Base-by-base conservation (phyloP, 2,113 vertebrate genomes). In the Phyllostomus discolor region DNA sequence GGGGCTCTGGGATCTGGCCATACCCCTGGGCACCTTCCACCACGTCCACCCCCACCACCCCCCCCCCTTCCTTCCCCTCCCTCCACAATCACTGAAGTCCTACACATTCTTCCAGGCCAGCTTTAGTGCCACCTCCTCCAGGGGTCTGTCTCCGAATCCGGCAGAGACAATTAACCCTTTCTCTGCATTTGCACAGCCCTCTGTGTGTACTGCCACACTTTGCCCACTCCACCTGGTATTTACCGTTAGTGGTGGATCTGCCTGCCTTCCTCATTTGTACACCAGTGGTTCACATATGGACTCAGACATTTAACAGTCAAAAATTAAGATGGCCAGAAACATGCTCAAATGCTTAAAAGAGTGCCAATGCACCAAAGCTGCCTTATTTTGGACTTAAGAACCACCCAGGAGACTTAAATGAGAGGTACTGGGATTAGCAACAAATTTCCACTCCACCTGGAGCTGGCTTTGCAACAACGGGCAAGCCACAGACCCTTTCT, bases 251-350 rank as follows among this genome's bases (percentile, higher is more conserved):
- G 38, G 70, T 64, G 67, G 64, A 7, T 67, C 14, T 0, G 15
- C 35, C 66, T 28, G 17, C 48, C 78, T 94, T 81, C 35, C 92
- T 50, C 81, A 52, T 50, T 43, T 84, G 85, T 17, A 80, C 57
- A 35, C 83, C 41, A 28, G 85, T 8, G 2, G 67, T 87, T 86
- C 93, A 93, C 64, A 73, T 69, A 91, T 9, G 28, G 89, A 59
- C n/a, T 31, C 73, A 70, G 86, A 52, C 28, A 64, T 48, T 85
- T 75, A 92, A 73, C 14, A 80, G 78, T 91, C 50, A 96, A 91
- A 94, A 73, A 70, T 35, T 46, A 95, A 95, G 84, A 66, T 16
- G 38, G 78, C 64, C 70, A 88, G 97, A 95, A 93, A 92, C 76
- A 57, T 0, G 16, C 81, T 85, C 70, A 88, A 66, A 92, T 50